phyloP scores from a whole-genome alignment of 2,797 vertebrate genomes.

The Poecilia velifera region DNA sequence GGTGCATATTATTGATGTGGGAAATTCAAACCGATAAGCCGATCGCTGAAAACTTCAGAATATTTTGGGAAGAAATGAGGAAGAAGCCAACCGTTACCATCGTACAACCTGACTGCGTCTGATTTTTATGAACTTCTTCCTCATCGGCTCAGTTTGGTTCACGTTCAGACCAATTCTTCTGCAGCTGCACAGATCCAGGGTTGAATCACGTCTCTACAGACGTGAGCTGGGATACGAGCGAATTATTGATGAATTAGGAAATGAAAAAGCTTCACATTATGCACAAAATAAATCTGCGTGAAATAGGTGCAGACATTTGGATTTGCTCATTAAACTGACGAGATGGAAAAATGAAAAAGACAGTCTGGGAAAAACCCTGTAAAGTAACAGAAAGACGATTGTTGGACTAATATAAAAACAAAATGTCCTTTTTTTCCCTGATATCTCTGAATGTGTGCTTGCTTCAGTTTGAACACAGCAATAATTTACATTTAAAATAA shows the following conservation, averaged over 20 bases:
- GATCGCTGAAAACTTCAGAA: no score
- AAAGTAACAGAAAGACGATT: neutral
- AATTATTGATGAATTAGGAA: slow-evolving; percentile 71
- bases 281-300: neutral
- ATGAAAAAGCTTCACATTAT: slow-evolving; percentile 42
- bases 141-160: neutral
- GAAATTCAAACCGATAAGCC: no score
- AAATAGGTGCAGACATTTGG: slow-evolving; percentile 20
- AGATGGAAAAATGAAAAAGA: slow-evolving; percentile 46
- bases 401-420: neutral
- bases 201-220: slow-evolving; percentile 2
- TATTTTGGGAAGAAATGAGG: no score
- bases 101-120: neutral
- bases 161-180: neutral
- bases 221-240: slow-evolving; percentile 13
- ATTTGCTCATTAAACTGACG: slow-evolving; percentile 62
- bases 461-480: neutral
- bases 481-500: neutral
- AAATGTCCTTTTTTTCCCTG: neutral
- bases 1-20: no score
- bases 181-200: neutral
- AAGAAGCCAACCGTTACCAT: no score
- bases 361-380: no score
- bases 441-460: neutral
- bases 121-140: neutral